Percentiles rank a stretch among this genome's conserved stretches.
Conservation (phyloP, 2,888 invertebrate genomes). For the Morinoia aosen region DNA sequence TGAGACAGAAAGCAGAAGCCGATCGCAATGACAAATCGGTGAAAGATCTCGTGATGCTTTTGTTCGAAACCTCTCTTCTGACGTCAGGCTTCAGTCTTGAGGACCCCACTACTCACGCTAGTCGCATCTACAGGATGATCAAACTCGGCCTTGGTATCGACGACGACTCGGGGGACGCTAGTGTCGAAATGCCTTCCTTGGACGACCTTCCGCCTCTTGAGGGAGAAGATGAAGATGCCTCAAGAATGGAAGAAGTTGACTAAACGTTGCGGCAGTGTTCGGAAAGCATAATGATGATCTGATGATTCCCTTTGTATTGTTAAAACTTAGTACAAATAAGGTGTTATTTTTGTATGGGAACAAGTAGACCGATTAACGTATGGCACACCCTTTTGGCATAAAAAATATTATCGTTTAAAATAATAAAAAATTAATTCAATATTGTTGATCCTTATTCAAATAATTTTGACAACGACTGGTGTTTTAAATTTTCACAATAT, state of each 20-base stretch:
- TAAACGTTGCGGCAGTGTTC: conserved; percentile 75
- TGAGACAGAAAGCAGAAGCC: conserved; percentile 91
- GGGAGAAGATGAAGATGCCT: conserved; percentile 92
- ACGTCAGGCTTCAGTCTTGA: conserved; percentile 97
- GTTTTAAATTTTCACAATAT: neutral
- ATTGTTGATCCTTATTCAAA: neutral
- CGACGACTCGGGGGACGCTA: conserved; percentile 79
- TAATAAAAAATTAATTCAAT: neutral
- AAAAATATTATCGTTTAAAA: neutral
- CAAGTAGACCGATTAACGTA: neutral
- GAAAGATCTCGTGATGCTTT: conserved; percentile 94
- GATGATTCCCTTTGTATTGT: neutral
- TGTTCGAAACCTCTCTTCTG: conserved; percentile 95
- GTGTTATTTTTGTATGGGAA: conserved; percentile 14
- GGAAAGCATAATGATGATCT: neutral
- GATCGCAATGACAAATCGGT: conserved; percentile 99
- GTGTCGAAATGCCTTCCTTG: conserved; percentile 59
- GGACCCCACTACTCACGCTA: conserved; percentile 92
- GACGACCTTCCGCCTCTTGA: conserved; percentile 86
- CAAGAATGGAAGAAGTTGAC: conserved; percentile 99
- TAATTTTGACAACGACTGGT: neutral
- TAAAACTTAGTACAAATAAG: conserved; percentile 31
- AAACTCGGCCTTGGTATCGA: conserved; percentile 98
- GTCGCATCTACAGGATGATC: conserved; percentile 96
- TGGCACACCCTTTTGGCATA: neutral